Base-by-base conservation (phyloP, 2,888 invertebrate genomes). In the Cheilosia soror region DNA sequence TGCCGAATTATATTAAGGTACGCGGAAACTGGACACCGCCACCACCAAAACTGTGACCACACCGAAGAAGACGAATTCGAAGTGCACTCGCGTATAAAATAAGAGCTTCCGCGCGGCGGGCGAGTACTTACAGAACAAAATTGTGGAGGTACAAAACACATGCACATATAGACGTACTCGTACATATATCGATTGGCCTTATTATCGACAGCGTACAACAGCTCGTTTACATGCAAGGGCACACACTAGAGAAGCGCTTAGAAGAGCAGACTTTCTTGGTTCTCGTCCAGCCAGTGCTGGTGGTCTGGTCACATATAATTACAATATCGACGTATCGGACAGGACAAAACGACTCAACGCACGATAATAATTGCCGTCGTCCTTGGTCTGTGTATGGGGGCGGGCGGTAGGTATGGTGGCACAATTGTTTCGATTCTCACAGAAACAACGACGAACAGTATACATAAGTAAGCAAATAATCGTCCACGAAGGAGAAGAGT, bases 111-210 rank as follows among this genome's bases (percentile, higher is more conserved):
- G 44, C 57, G 57, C 68, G 49, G 33, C 51, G 53, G 53, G 27
- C 27, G 49, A 25, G 25, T 60, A 62, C 66, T 47, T 53, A 62
- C 47, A 13, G 20, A 27, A 42, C 44, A 55, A 62, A 37, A 55
- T 20, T 27, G 20, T 9, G 69, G 33, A 68, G 27, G 40, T 58
- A 57, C 40, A 73, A 51, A 60, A 68, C 78, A 75, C 79, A 79
- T 78, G 60, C 68, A 57, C 60, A 15, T 25, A 5, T 40, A 15
- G 5, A 49, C 15, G 40, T 42, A 55, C 25, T 31, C 49, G 11
- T 51, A 53, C 37, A 44, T 80, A 44, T 80, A 84, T 84, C 84
- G 84, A 84, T 84, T 76, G 80, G 80, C 75, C 79, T 84, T 55
- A 65, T 84, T 84, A 84, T 75, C 27, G 58, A 53, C 13, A 31